These are phyloP conservation scores for Oopsacas minuta DNA, from an alignment of 37 sponge, comb jelly and placozoan species.

Conservation along the genomic window DNA sequence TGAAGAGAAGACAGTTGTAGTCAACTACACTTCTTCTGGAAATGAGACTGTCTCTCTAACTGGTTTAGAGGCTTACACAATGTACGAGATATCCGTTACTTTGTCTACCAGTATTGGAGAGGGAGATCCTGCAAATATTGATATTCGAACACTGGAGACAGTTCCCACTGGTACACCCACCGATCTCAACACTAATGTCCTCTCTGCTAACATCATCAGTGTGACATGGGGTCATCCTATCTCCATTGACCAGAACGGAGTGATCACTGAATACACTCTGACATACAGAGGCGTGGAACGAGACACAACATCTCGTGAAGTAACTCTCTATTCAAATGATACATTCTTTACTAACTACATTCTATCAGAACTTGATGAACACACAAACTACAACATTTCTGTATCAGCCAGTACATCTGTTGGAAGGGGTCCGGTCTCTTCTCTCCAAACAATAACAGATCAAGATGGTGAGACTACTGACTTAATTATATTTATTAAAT, in stretches of 20 bases:
- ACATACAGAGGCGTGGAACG: not conserved
- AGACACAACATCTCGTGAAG: not conserved
- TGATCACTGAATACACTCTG: not conserved
- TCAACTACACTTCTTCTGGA: conserved; percentile 15
- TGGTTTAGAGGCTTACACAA: conserved; percentile 2
- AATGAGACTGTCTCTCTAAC: not conserved
- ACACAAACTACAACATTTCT: not conserved
- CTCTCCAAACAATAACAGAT: not conserved
- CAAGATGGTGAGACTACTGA: not conserved
- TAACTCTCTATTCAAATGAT: not conserved
- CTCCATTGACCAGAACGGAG: conserved; percentile 11
- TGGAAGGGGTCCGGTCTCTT: not conserved
- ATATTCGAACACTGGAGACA: not conserved
- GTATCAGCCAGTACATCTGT: not conserved
- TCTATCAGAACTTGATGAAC: not conserved
- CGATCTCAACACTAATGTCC: not conserved
- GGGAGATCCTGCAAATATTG: not conserved
- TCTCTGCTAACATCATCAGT: conserved; percentile 16
- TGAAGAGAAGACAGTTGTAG: not conserved
- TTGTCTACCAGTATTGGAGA: not conserved
- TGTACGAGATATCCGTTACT: not conserved
- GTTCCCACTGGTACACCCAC: not conserved
- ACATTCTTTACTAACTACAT: not conserved
- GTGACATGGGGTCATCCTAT: not conserved
- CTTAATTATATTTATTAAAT: not conserved